Base-by-base conservation (phyloP, 2,888 invertebrate species). In the Hedya salicella region DNA sequence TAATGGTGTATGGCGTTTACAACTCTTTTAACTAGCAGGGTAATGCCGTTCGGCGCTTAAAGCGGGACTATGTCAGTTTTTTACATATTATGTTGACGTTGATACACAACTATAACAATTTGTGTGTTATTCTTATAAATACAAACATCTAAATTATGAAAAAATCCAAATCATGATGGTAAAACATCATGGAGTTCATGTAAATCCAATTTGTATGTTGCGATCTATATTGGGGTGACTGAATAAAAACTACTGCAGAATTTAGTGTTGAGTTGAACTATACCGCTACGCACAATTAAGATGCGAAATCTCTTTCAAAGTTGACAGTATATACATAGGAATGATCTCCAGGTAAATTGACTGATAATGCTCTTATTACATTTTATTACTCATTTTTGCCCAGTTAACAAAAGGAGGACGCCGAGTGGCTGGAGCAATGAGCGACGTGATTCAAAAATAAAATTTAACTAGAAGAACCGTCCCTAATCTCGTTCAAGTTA, bases 401-500 rank as follows among this genome's bases (percentile, higher is more conserved):
- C 9, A 36, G 36, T 36, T 21, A 48, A 48, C 48, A 48, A 48
- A 48, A 14, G 49, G 30, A 49, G 30, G 14, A 9, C 14, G 3
- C 30, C 49, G 8, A 30, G 49, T n/a, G 8, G 0, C 30, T 30
- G 25, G 36, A 39, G 53, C 44, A 56, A 56, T 13, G 42, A 30
- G 17, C 16, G 16, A 32, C 17, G 11, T 13, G 32, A 32, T 32
- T 57, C 17, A 40, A 54, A 65, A 61, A 25, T 49, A 42, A 40
- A 32, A 54, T 48, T 62, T 32, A 25, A 36, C 21, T 21, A 59
- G 25, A 63, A 40, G 5, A 40, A 32, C 36, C 39, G 21, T 44
- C 67, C 57, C 57, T 52, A 67, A 63, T 67, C 50, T 53, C 52
- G 42, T 52, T 59, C 40, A 36, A 54, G 56, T 62, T 57, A 57